Conservation (phyloP, 2,888 invertebrate species). For the Petrophora chlorosata region DNA sequence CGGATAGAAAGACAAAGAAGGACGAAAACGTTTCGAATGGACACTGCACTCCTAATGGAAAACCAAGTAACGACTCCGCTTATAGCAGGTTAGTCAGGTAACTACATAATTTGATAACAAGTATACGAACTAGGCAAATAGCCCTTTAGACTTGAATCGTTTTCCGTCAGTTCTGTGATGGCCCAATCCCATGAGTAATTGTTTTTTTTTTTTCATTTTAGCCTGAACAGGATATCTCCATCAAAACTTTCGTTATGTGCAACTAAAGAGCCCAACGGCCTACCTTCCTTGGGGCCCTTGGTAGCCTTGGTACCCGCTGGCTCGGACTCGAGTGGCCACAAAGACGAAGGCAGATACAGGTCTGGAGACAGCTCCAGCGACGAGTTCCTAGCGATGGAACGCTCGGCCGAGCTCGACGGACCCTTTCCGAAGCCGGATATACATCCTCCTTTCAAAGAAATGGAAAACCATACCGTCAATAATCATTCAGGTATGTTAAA, state of each 20-base stretch:
- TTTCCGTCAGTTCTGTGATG: too few species aligned
- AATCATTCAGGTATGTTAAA: conserved; percentile 46
- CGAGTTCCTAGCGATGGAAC: conserved; percentile 78
- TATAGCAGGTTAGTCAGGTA: conserved; percentile 91
- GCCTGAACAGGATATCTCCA: conserved; percentile 76
- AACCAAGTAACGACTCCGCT: conserved; percentile 87
- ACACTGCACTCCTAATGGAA: conserved; percentile 70
- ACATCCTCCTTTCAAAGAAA: conserved; percentile 53
- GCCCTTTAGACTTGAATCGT: too few species aligned
- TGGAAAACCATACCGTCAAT: conserved; percentile 47
- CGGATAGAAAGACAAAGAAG: conserved; percentile 66
- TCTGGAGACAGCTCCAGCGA: conserved; percentile 59
- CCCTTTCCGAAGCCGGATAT: conserved; percentile 53
- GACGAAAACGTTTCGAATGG: conserved; percentile 60
- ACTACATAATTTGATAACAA: conserved; percentile 29
- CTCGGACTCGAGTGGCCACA: conserved; percentile 68
- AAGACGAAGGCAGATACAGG: conserved; percentile 61
- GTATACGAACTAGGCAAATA: too few species aligned
- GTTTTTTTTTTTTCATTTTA: too few species aligned
- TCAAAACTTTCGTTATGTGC: conserved; percentile 74
- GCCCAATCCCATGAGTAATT: too few species aligned
- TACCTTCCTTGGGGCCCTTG: conserved; percentile 58
- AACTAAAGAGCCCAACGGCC: conserved; percentile 64
- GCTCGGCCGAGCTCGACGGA: conserved; percentile 68
- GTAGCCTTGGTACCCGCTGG: conserved; percentile 62